Percentiles rank a stretch among this genome's conserved stretches.
These are phyloP conservation scores for Thunnus albacares DNA, from an alignment of 2,797 vertebrate genomes.

Conservation along the genomic window DNA sequence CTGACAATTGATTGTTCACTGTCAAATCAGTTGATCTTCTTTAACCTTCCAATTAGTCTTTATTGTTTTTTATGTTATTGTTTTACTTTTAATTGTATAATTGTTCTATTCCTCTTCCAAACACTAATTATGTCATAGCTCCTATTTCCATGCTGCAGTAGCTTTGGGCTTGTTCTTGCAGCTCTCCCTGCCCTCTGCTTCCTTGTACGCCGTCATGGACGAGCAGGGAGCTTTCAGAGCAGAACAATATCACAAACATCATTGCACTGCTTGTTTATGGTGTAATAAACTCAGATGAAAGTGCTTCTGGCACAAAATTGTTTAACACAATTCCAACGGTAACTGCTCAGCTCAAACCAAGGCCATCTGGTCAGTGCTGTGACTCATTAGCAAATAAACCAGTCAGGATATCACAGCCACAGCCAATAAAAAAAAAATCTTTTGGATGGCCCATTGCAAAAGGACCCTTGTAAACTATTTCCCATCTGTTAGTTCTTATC, in stretches of 20 bases:
- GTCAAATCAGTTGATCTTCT: neutral
- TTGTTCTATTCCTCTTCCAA: neutral
- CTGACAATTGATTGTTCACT: neutral
- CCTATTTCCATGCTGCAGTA: constrained; percentile 14
- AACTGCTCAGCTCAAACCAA: constrained; percentile 59
- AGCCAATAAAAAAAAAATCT: constrained; percentile 32
- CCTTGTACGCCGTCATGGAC: constrained; percentile 24
- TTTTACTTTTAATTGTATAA: neutral
- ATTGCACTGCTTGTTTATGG: constrained; percentile 58
- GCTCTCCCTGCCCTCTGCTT: neutral
- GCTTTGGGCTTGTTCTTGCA: neutral
- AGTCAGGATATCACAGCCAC: constrained; percentile 46
- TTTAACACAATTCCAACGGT: constrained; percentile 59
- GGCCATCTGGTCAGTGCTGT: constrained; percentile 66
- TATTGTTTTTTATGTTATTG: neutral
- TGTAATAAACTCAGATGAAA: constrained; percentile 69
- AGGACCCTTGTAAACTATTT: constrained; percentile 49
- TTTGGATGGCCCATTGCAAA: constrained; percentile 31
- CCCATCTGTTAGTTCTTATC: constrained; percentile 47
- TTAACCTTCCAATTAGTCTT: constrained; percentile 4
- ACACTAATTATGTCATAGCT: neutral
- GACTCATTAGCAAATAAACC: constrained; percentile 71
- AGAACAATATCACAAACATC: constrained; percentile 46
- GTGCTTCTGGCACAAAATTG: constrained; percentile 61
- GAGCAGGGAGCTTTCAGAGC: constrained; percentile 38